A percentile compares a stretch with the other conserved stretches of the same genome.
Conservation (phyloP, 2,888 invertebrate species). For the Ceraclea dissimilis region DNA sequence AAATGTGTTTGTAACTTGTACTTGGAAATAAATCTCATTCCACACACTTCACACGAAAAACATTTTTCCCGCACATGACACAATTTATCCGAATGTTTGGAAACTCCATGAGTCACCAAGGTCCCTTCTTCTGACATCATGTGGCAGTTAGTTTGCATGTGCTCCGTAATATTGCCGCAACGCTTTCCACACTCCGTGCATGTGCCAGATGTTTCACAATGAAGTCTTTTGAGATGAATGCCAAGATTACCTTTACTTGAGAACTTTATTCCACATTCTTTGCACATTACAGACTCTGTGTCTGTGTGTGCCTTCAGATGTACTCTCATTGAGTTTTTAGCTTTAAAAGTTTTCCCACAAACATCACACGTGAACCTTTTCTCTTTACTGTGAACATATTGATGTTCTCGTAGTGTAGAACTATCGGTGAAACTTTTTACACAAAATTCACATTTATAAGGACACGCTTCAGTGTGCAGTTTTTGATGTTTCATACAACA, state of each 20-base stretch:
- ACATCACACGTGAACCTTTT: too few relatives aligned
- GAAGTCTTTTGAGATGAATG: conserved; percentile 12
- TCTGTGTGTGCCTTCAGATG: conserved; percentile 18
- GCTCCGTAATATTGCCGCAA: conserved; percentile 4
- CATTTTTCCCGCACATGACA: conserved; percentile 44
- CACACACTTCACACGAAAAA: conserved; percentile 35
- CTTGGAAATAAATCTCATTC: conserved; percentile 33
- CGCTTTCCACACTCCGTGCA: conserved; percentile 29
- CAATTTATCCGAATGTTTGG: too few relatives aligned
- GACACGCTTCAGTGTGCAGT: too few relatives aligned
- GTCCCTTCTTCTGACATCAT: too few relatives aligned
- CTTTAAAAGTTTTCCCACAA: conserved; percentile 19
- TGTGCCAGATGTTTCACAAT: conserved; percentile 18
- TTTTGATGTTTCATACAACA: too few relatives aligned
- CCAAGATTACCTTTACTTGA: conserved; percentile 15
- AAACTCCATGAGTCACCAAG: too few relatives aligned
- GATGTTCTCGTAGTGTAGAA: too few relatives aligned
- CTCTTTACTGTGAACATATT: too few relatives aligned
- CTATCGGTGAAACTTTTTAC: too few relatives aligned
- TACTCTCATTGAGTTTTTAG: conserved; percentile 14
- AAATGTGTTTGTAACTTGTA: conserved; percentile 35
- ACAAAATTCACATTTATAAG: too few relatives aligned
- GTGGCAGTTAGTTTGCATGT: too few relatives aligned
- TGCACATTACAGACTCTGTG: conserved; percentile 14
- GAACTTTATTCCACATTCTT: conserved; percentile 16